phyloP scores from a whole-genome alignment of 2,113 vertebrate species.

The Xiphophorus hellerii region DNA sequence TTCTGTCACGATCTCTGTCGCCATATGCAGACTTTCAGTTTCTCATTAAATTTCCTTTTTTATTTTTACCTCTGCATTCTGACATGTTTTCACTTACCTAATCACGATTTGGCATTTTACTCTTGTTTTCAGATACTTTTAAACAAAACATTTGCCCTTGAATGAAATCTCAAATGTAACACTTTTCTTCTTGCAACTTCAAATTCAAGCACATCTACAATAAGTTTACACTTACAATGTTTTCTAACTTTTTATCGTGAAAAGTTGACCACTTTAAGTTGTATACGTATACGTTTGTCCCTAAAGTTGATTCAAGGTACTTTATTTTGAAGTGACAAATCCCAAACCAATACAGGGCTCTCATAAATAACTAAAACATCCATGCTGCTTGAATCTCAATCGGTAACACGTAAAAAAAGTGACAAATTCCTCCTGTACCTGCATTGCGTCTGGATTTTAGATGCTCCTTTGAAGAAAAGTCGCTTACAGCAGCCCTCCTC shows the following conservation, averaged over 20 bases:
- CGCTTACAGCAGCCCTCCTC: conserved; percentile 19
- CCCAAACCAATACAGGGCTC: not conserved
- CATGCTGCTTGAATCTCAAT: not conserved
- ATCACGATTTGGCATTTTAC: not conserved
- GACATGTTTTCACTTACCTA: not conserved
- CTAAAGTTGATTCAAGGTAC: not conserved
- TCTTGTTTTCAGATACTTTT: not conserved
- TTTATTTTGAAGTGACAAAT: not conserved
- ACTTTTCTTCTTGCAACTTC: not conserved
- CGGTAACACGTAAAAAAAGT: not conserved
- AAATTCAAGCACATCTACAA: not conserved
- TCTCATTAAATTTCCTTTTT: not conserved
- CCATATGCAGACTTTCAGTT: not conserved
- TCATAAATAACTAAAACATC: not conserved
- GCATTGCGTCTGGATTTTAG: conserved; percentile 55
- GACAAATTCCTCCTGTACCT: conserved; percentile 49
- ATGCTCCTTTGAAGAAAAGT: conserved; percentile 13
- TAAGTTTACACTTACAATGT: not conserved
- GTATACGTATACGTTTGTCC: not conserved
- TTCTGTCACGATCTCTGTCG: not conserved
- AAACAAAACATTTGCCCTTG: not conserved
- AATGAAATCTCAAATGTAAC: not conserved
- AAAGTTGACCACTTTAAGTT: no score
- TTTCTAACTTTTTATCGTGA: not conserved
- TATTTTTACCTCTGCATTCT: not conserved